A percentile compares a stretch with the other conserved stretches of the same genome.
Evolutionary conservation across 2,888 invertebrate species (phyloP).

Genomic region (Ectemnius lituratus): DNA sequence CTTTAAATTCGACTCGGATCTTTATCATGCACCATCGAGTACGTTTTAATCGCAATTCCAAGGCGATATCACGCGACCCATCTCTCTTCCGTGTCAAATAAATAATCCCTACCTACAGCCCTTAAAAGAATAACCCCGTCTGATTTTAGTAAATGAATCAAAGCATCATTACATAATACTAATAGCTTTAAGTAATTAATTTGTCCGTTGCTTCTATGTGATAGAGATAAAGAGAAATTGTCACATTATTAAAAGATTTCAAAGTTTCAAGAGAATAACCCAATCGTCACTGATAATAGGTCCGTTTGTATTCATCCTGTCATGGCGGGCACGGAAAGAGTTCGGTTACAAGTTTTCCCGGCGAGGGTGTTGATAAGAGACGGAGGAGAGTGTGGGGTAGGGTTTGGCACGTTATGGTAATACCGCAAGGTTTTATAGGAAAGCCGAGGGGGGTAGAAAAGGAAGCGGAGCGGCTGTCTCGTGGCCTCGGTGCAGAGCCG

Average conservation of each 20-base stretch:
- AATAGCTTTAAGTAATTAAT: no score
- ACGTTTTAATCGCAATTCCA: slow-evolving; percentile 47
- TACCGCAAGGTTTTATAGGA: slow-evolving; percentile 72
- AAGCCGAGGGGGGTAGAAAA: slow-evolving; percentile 57
- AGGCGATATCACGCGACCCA: background rate
- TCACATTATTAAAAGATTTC: no score
- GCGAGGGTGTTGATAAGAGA: slow-evolving; percentile 34
- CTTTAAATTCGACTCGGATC: slow-evolving; percentile 58
- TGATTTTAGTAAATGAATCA: no score
- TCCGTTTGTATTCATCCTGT: slow-evolving; percentile 72
- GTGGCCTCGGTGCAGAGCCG: slow-evolving; percentile 51
- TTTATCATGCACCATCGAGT: slow-evolving; percentile 38
- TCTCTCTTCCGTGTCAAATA: background rate
- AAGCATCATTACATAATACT: no score
- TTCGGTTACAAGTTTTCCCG: slow-evolving; percentile 8
- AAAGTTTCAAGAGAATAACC: background rate
- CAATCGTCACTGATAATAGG: slow-evolving; percentile 42
- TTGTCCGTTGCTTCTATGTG: no score
- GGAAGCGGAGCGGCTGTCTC: no score
- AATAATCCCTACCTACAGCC: background rate
- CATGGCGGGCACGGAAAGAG: slow-evolving; percentile 55
- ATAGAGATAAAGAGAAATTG: no score
- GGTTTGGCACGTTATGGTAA: slow-evolving; percentile 68
- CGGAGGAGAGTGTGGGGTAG: slow-evolving; percentile 34
- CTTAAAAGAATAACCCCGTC: no score